Evolutionary conservation across 2,113 vertebrate genomes (phyloP), one percentile per base, ranked within the genome.

Genomic region (Zosterops lateralis): DNA sequence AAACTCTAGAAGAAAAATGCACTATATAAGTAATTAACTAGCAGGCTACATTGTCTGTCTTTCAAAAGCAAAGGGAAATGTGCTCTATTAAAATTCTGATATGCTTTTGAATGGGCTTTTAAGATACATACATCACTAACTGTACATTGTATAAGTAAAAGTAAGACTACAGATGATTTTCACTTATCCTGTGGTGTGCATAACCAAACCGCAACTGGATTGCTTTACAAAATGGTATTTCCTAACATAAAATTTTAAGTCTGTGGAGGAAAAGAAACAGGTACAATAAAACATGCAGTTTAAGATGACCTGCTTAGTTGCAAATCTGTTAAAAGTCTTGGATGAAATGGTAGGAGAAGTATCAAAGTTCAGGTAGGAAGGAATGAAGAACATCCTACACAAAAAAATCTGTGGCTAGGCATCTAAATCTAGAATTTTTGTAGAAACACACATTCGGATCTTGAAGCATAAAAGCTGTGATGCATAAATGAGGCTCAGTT

Each of bases 321-420:
- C 67, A 87, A 60, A 79, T 61, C 48, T 54, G 57, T 90, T 87
- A 75, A 68, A 81, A 66, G 57, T 67, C 76, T 85, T 84, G 32
- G 29, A 82, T 84, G 58, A 76, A 91, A 82, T 0, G 8, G 81
- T 87, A 82, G 72, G 83, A 76, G 53, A 91, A 36, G 53, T 95
- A 90, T 91, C 14, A 2, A 74, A 72, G 87, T 87, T 91, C 90
- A 96, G 92, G 78, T 94, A 94, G 77, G 80, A 92, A 89, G 77
- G 81, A 92, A 89, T 56, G 91, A 92, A 91, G 84, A 95, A 42
- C 89, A 89, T 93, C 89, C 91, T 87, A 84, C 89, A 89, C 87
- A 91, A 60, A 67, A 79, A 92, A 87, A 79, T 93, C 78, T 92
- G 64, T 87, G 81, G 38, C 61, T 45, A 60, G 80, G 77, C 80